Evolutionary conservation across 2,888 invertebrate genomes (phyloP).

Genomic region (Callyntrura guangdongensis): DNA sequence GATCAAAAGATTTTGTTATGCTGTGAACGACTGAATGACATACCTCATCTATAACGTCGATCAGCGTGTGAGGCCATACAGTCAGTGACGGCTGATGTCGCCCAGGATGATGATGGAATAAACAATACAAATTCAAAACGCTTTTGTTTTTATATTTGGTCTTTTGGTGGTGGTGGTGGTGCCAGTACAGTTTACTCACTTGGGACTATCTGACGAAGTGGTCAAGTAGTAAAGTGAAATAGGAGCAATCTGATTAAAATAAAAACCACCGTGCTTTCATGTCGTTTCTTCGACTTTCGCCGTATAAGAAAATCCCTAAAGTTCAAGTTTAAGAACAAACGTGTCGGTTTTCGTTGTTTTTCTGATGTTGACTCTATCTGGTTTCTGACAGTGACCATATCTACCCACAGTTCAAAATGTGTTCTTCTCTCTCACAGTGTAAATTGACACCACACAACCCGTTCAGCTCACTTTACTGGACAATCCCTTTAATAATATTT

Average conservation of each 20-base stretch:
- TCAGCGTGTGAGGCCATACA: conserved; percentile 65
- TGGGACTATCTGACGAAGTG: not conserved
- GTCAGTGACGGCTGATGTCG: conserved; percentile 26
- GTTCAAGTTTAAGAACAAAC: not conserved
- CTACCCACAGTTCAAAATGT: not conserved
- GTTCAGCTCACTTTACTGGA: conserved; percentile 15
- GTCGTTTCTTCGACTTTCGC: not conserved
- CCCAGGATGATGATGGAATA: conserved; percentile 10
- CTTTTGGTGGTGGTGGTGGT: not conserved
- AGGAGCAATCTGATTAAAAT: not conserved
- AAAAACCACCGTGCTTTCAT: not conserved
- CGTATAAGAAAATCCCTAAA: not conserved
- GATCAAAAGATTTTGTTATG: conserved; percentile 37
- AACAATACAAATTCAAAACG: conserved; percentile 23
- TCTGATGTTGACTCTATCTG: conserved; percentile 1
- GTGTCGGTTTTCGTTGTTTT: not conserved
- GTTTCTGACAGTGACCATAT: conserved; percentile 47
- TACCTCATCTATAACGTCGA: conserved; percentile 56
- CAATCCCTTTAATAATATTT: conserved; percentile 34
- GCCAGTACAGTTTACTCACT: not conserved
- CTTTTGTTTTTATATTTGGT: not conserved
- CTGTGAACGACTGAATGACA: conserved; percentile 44
- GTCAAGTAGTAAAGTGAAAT: too few relatives aligned
- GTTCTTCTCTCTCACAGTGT: conserved; percentile 14
- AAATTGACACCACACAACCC: conserved; percentile 42